A percentile compares a stretch with the other conserved stretches of the same genome.
Evolutionary conservation across 2,113 vertebrate species (phyloP).

Genomic region (Calyptomena viridis): DNA sequence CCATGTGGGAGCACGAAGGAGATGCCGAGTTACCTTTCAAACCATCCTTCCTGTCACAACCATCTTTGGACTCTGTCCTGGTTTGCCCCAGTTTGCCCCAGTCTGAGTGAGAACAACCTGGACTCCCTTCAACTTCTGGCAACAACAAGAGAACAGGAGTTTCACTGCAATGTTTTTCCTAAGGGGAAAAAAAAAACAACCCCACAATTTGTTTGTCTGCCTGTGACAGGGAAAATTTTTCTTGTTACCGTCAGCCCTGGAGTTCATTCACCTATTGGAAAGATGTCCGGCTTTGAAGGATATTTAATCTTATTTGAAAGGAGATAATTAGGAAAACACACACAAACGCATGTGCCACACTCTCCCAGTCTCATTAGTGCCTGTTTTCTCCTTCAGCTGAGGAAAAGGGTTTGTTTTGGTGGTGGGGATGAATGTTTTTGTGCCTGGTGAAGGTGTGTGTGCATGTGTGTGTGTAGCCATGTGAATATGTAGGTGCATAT

Average conservation of each 20-base stretch:
- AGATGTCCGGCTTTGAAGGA: slow-evolving; percentile 41
- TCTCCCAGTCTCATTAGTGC: neutral
- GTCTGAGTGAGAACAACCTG: neutral
- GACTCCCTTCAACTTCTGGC: neutral
- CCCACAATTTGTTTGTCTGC: slow-evolving; percentile 34
- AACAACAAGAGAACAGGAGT: neutral
- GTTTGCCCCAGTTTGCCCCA: neutral
- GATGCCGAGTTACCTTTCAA: neutral
- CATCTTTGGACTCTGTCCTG: neutral
- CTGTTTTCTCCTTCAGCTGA: neutral
- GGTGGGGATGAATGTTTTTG: neutral
- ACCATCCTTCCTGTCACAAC: neutral
- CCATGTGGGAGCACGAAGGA: neutral
- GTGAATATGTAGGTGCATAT: neutral
- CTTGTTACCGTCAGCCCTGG: slow-evolving; percentile 9
- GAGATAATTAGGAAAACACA: slow-evolving; percentile 47
- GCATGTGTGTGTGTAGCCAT: neutral
- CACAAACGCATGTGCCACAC: neutral
- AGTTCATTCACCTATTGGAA: slow-evolving; percentile 61
- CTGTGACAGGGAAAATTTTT: slow-evolving; percentile 49
- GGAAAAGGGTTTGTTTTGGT: neutral
- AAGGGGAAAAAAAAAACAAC: neutral
- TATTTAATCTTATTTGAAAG: slow-evolving; percentile 51
- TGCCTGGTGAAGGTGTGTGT: neutral
- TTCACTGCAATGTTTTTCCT: neutral